Evolutionary conservation across 1,140 invertebrate species (phyloP), one percentile per base, ranked within the genome.

Genomic region (Achatina immaculata): DNA sequence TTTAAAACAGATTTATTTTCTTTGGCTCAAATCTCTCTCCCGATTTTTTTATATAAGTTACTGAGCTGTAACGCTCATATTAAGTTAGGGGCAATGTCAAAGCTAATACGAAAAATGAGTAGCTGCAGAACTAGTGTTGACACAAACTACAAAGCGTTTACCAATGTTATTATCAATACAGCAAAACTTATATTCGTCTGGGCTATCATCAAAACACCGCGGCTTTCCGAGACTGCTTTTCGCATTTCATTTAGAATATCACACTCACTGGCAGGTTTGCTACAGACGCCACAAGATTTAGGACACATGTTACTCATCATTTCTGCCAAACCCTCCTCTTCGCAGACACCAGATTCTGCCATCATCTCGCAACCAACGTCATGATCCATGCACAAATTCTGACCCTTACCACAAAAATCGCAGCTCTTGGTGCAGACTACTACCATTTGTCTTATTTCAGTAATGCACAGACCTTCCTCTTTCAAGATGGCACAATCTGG

Each of bases 301-400:
- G 72, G 72, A 51, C 72, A 74, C 6, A 48, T 11, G 7, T 9
- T 16, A 21, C 31, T 40, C 28, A 72, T 36, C 11, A 40, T 6
- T 31, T n/a, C 6, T 34, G 11, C 34, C 24, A 74, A 21, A 42
- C 9, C 72, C 9, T 11, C 11, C 4, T 48, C 40, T 6, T 58
- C 24, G 40, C 76, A 78, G 16, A 42, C 24, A 24, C 76, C 76
- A 24, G 76, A 31, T 1, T 34, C 38, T 19, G 76, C 76, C 9
- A 68, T 43, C 9, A 68, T 9, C 42, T 24, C n/a, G 42, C 76
- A 78, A 24, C 58, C 42, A 16, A 68, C 45, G 4, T 78, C 76
- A 40, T 66, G 62, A 38, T 78, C 76, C 76, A 78, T 78, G 42
- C 76, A 78, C 58, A 78, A 24, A 16, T 34, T 34, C 16, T 24